Conservation (phyloP, 64 coral and sea anemone genomes). For the Montipora capricornis region DNA sequence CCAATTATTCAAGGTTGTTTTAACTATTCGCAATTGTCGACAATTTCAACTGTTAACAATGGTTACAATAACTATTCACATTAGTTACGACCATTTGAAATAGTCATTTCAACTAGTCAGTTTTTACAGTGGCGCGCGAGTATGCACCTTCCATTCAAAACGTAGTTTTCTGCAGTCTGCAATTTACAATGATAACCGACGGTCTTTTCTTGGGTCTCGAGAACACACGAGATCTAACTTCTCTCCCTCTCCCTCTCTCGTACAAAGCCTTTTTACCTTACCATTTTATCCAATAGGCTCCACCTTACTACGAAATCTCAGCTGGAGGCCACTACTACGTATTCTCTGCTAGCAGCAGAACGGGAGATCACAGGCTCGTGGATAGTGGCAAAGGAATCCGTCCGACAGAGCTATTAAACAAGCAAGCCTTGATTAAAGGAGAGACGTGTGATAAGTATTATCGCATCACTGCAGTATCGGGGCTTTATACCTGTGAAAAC, state of each 20-base stretch:
- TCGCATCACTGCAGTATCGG: background rate
- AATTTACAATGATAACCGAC: background rate
- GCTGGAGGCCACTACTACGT: background rate
- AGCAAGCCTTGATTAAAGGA: background rate
- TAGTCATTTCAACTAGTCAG: too few species aligned
- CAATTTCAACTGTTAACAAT: too few species aligned
- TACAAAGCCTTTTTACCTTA: background rate
- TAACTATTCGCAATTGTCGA: too few species aligned
- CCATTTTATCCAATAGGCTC: background rate
- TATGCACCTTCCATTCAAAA: too few species aligned
- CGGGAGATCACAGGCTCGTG: constrained; percentile 7
- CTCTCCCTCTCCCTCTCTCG: background rate
- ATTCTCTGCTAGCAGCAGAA: constrained; percentile 3
- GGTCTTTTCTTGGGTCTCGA: background rate
- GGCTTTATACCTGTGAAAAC: constrained; percentile 53
- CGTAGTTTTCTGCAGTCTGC: background rate
- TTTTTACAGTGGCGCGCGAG: too few species aligned
- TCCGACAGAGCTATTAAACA: constrained; percentile 3
- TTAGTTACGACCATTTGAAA: too few species aligned
- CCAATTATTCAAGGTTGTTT: too few species aligned
- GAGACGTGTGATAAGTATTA: constrained; percentile 16
- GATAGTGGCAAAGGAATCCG: background rate
- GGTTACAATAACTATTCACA: too few species aligned
- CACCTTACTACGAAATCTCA: constrained; percentile 2
- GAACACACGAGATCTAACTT: background rate